Base-by-base conservation (phyloP, 2,113 vertebrate species). In the Ammospiza nelsoni region DNA sequence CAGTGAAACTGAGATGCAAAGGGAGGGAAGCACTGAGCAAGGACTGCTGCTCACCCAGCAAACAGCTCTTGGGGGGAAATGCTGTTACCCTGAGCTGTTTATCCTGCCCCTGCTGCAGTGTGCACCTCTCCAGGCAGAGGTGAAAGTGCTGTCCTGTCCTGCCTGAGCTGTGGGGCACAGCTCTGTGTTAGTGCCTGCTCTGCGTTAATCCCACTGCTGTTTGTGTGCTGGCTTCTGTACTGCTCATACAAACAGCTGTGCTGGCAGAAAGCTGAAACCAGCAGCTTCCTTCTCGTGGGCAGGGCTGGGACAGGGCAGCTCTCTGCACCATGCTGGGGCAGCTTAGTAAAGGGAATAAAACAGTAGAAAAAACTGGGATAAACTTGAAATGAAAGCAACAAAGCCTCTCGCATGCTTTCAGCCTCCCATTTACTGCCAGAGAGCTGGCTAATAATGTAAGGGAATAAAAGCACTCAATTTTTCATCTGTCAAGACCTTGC, bases 401-500 rank as follows among this genome's bases (percentile, higher is more conserved):
- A 74, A 93, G n/a, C 77, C 43, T 73, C 41, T 52, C 78, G 49
- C 10, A 9, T 6, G 11, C 73, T 95, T 71, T 73, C 46, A 49
- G 27, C 48, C 28, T 94, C 52, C 17, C 37, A 15, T 81, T 85
- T 92, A 35, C 43, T 66, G 72, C 43, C 0, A 0, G 55, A 84
- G 29, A 39, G 13, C 35, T 71, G 79, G 22, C 67, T 96, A 59
- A 93, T 74, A 69, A 90, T 65, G 55, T 68, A n/a, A 86, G 72
- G 27, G 43, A 91, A 22, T 91, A 75, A 92, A 96, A 88, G 41
- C 80, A 90, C 69, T 76, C 4, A 9, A 59, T 93, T 63, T 85
- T 84, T 92, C 22, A 61, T 90, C 51, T 92, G 43, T 80, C 55
- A 18, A 18, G 48, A 29, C 6, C 69, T 82, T 4, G 3, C 62